A percentile compares a stretch with the other conserved stretches of the same genome.
Conservation (phyloP, 2,797 vertebrate species). For the Argya squamiceps region DNA sequence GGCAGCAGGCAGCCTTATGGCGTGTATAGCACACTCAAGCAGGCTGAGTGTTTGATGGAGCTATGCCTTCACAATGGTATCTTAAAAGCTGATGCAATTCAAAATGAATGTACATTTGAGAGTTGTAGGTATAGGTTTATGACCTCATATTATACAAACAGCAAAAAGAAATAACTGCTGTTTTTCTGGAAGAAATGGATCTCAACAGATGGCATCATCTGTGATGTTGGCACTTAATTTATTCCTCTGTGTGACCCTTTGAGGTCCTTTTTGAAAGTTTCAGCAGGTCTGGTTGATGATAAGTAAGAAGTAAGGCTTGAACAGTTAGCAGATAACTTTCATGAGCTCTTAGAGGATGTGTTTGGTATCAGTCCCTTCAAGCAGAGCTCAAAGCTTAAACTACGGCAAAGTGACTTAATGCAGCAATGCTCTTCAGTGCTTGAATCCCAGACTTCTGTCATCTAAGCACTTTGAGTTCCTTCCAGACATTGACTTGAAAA, state of each 20-base stretch:
- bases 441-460: not conserved
- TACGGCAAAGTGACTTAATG: not conserved
- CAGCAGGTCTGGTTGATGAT: not conserved
- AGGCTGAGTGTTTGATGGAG: not conserved
- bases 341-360: not conserved
- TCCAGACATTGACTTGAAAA: not conserved
- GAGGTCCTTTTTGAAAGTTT: not conserved
- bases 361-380: not conserved
- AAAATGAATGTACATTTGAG: not conserved
- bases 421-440: not conserved
- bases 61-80: not conserved
- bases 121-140: not conserved
- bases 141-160: not conserved
- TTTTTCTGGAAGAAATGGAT: not conserved
- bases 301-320: not conserved
- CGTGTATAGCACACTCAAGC: not conserved
- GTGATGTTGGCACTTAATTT: not conserved
- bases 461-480: not conserved
- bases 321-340: not conserved
- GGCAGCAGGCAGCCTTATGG: not conserved
- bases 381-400: not conserved
- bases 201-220: not conserved
- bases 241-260: not conserved
- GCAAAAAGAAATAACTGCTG: not conserved
- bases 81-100: not conserved